These are phyloP conservation scores for Charanyca ferruginea DNA, from an alignment of 2,888 invertebrate genomes.

Conservation along the genomic window DNA sequence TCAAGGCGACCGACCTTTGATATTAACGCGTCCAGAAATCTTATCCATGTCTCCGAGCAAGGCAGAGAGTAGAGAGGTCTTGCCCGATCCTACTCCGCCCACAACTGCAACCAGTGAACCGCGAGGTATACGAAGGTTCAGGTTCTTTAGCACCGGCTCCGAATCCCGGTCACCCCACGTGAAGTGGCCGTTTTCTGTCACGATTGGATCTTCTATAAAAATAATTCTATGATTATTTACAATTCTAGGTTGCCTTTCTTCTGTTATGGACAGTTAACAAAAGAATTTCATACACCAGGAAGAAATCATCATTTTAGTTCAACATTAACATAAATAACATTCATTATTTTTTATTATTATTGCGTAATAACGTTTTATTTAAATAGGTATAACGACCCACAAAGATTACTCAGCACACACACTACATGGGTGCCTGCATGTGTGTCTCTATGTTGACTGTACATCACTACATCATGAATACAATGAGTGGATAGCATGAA, in stretches of 20 bases:
- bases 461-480: no score
- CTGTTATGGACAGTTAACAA: no score
- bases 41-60: conserved; percentile 98
- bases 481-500: neutral
- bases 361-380: no score
- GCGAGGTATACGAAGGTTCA: conserved; percentile 93
- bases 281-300: no score
- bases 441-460: neutral
- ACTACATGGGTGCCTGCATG: neutral
- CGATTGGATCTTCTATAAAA: conserved; percentile 94
- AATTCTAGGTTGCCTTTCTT: no score
- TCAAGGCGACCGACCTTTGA: conserved; percentile 79
- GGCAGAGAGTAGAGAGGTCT: conserved; percentile 97
- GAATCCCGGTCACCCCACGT: conserved; percentile 93
- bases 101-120: conserved; percentile 95
- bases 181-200: conserved; percentile 96
- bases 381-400: no score
- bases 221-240: no score
- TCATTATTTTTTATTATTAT: neutral
- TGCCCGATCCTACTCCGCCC: conserved; percentile 97
- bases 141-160: conserved; percentile 93
- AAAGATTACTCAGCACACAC: neutral
- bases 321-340: no score
- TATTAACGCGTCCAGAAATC: conserved; percentile 94
- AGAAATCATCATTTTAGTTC: no score